Conservation (phyloP, 2,888 invertebrate genomes). For the Athetis lepigone region DNA sequence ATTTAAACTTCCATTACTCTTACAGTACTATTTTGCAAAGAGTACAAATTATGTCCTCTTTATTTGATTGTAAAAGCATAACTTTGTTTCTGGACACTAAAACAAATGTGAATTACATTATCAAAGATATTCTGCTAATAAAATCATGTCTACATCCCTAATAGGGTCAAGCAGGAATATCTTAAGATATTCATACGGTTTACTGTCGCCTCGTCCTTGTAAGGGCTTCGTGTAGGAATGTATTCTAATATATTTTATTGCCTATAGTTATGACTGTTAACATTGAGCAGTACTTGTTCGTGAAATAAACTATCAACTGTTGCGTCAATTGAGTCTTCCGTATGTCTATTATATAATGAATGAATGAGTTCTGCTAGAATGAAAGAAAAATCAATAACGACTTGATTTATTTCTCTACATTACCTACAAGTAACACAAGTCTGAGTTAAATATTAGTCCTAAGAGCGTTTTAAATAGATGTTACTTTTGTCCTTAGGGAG, state of each 20-base stretch:
- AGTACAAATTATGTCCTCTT: background rate
- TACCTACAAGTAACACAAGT: conserved; percentile 11
- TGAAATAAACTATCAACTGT: conserved; percentile 51
- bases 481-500: conserved; percentile 29
- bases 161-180: conserved; percentile 25
- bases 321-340: conserved; percentile 39
- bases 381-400: conserved; percentile 21
- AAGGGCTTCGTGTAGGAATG: conserved; percentile 35
- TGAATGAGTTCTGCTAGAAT: background rate
- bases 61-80: background rate
- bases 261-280: conserved; percentile 36
- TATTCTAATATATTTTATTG: conserved; percentile 49
- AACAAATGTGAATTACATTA: conserved; percentile 16
- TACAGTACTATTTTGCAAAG: background rate
- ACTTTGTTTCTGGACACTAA: background rate
- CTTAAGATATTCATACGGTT: conserved; percentile 25
- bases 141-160: conserved; percentile 22
- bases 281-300: conserved; percentile 17
- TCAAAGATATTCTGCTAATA: conserved; percentile 9
- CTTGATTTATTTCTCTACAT: conserved; percentile 16
- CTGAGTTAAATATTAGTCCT: conserved; percentile 31
- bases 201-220: conserved; percentile 34
- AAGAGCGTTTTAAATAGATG: conserved; percentile 33
- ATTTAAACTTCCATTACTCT: conserved; percentile 28
- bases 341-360: conserved; percentile 7